Evolutionary conservation across 2,113 vertebrate species (phyloP).

Genomic region (Cyanistes caeruleus): DNA sequence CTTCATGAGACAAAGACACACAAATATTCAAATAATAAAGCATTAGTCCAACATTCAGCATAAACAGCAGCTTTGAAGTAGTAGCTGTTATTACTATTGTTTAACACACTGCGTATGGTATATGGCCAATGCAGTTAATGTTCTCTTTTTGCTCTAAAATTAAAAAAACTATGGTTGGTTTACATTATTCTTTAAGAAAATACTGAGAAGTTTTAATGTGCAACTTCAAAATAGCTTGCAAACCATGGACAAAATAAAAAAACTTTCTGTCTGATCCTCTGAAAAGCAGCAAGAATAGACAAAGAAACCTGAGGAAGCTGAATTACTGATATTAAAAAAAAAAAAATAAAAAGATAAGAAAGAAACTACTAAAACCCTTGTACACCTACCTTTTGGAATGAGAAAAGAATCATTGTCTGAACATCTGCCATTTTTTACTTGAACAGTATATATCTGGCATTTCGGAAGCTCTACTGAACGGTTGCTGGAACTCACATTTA

Average conservation of each 20-base stretch:
- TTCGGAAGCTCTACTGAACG: fast-evolving
- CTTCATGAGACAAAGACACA: neutral
- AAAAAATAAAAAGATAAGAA: neutral
- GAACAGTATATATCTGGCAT: neutral
- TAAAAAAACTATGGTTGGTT: neutral
- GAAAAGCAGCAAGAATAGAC: neutral
- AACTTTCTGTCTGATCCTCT: neutral
- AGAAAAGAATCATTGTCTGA: fast-evolving
- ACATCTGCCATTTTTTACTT: fast-evolving
- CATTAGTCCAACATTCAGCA: neutral
- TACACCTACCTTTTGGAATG: neutral
- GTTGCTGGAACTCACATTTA: fast-evolving
- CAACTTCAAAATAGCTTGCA: neutral
- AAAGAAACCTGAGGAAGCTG: neutral
- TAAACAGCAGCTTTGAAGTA: neutral
- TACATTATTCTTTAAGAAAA: neutral
- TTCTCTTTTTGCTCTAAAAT: neutral
- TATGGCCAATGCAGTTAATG: neutral
- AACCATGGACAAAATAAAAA: neutral
- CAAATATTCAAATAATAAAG: neutral
- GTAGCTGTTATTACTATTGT: neutral
- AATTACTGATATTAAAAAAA: neutral
- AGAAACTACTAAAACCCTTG: neutral
- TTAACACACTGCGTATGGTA: neutral
- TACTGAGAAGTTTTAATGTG: neutral